phyloP scores from a whole-genome alignment of 2,113 vertebrate species.

The Peromyscus maniculatus region DNA sequence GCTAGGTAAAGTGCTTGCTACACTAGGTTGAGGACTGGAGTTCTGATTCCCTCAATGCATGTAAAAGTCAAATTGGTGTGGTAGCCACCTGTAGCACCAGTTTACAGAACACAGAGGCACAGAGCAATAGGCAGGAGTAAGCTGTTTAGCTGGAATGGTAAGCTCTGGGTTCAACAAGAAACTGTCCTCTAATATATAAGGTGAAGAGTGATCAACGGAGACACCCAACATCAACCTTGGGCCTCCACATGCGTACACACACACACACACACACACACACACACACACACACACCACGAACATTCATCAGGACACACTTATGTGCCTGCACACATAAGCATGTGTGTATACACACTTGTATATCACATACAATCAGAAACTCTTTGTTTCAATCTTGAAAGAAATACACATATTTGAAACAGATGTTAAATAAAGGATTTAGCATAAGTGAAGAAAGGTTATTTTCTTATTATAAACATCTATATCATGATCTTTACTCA shows the following conservation, averaged over 20 bases:
- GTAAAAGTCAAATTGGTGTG: neutral
- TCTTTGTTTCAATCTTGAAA: neutral
- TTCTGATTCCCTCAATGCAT: neutral
- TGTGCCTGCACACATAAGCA: neutral
- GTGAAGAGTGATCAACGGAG: neutral
- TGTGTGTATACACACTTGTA: neutral
- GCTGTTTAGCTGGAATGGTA: neutral
- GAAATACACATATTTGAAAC: neutral
- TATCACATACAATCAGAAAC: neutral
- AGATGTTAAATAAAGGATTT: slow-evolving; percentile 33
- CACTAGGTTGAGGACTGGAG: neutral
- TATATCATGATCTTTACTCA: neutral
- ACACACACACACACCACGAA: neutral
- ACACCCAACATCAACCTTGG: neutral
- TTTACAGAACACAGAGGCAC: neutral
- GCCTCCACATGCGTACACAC: neutral
- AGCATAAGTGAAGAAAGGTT: neutral
- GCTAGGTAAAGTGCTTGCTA: neutral
- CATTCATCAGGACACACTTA: neutral
- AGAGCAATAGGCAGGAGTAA: too few relatives aligned
- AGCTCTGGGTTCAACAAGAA: neutral
- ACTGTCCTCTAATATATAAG: neutral
- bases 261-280: neutral
- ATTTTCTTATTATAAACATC: slow-evolving; percentile 28
- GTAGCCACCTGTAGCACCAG: neutral